Conservation (phyloP, 23 tunicate genomes). For the Phallusia fumigata region DNA sequence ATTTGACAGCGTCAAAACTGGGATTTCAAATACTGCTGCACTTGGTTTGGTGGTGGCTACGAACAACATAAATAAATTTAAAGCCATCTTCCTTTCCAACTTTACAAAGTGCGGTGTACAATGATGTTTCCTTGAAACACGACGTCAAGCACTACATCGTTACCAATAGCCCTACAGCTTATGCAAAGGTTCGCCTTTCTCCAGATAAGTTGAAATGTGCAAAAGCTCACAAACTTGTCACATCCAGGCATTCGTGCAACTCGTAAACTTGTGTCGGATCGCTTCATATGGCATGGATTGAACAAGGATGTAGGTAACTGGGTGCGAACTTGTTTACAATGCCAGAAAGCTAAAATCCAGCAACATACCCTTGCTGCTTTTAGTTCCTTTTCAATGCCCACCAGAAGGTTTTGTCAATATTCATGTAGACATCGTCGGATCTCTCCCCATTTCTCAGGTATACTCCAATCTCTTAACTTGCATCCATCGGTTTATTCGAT, state of each 20-base stretch:
- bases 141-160: constrained; percentile 22
- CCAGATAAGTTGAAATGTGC: constrained; percentile 25
- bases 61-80: not conserved
- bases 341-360: too few species aligned
- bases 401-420: too few species aligned
- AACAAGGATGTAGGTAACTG: too few species aligned
- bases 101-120: constrained; percentile 6
- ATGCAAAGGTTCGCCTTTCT: constrained; percentile 20
- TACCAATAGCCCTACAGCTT: constrained; percentile 19
- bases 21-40: not conserved
- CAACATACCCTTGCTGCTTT: too few species aligned
- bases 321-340: too few species aligned
- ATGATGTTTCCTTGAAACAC: constrained; percentile 11
- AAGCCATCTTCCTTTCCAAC: not conserved
- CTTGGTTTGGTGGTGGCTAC: not conserved
- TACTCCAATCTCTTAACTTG: too few species aligned
- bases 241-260: not conserved
- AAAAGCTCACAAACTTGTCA: not conserved
- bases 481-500: too few species aligned
- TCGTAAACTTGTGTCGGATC: too few species aligned
- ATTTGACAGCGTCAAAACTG: not conserved
- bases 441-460: too few species aligned
- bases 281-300: too few species aligned
- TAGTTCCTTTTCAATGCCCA: too few species aligned
- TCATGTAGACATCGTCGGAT: too few species aligned